Evolutionary conservation across 2,113 vertebrate genomes (phyloP).

Genomic region (Centrocercus urophasianus): DNA sequence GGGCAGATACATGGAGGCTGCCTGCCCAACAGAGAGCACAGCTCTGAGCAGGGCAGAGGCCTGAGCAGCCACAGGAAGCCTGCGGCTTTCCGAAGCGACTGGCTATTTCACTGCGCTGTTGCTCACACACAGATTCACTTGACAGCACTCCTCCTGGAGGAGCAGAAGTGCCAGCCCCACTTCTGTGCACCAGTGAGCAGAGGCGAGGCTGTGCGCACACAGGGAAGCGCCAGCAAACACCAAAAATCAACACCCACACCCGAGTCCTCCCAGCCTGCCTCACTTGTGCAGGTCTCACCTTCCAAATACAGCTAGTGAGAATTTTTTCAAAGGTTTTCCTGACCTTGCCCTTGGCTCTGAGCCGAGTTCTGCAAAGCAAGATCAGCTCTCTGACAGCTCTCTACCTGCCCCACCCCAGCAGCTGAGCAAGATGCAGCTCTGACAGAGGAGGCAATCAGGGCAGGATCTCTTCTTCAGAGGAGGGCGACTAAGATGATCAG

Average conservation of each 20-base stretch:
- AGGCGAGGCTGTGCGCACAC: fast-evolving
- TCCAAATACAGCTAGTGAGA: not conserved
- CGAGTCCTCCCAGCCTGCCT: not conserved
- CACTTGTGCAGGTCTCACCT: not conserved
- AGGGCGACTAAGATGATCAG: too few relatives aligned
- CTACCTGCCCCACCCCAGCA: not conserved
- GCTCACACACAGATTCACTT: not conserved
- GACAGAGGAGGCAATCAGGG: not conserved
- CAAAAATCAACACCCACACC: not conserved
- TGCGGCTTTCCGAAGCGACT: not conserved
- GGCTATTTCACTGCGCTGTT: fast-evolving
- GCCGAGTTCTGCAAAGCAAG: not conserved
- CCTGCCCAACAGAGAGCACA: not conserved
- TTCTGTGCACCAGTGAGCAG: fast-evolving
- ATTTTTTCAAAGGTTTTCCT: not conserved
- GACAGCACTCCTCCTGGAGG: not conserved
- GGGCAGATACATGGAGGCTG: not conserved
- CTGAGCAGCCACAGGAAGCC: not conserved
- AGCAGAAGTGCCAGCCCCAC: fast-evolving
- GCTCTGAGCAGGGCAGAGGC: not conserved
- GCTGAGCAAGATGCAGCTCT: not conserved
- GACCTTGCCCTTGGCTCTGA: not conserved
- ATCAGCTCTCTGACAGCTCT: fast-evolving
- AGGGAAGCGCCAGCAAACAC: not conserved
- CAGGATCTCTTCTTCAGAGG: not conserved